A percentile compares a stretch with the other conserved stretches of the same genome.
phyloP scores from a whole-genome alignment of 2,113 vertebrate species.

The Silurus glanis region DNA sequence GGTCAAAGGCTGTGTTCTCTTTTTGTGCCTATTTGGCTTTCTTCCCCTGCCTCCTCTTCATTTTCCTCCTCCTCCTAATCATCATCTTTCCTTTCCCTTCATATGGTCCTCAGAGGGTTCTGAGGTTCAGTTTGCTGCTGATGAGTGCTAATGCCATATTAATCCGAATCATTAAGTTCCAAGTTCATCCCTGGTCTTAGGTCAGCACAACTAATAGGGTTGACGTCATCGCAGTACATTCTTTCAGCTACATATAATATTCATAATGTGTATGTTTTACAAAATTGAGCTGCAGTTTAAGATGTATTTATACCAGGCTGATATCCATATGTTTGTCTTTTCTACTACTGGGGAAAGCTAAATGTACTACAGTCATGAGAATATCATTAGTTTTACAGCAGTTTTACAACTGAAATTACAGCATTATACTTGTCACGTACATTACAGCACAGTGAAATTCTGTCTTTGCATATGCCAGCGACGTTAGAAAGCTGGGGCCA shows the following conservation, averaged over 20 bases:
- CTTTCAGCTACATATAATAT: too few species aligned
- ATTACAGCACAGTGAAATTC: too few species aligned
- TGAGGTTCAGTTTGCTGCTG: not conserved
- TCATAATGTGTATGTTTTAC: too few species aligned
- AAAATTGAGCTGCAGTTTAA: too few species aligned
- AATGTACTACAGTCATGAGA: not conserved
- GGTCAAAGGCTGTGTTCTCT: constrained; percentile 10
- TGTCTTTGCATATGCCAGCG: too few species aligned
- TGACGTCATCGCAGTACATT: not conserved
- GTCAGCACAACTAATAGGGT: not conserved
- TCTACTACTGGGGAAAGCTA: not conserved
- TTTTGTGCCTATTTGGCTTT: not conserved
- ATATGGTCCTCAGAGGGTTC: not conserved
- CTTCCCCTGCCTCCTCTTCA: not conserved
- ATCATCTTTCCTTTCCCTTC: not conserved
- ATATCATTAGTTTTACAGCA: not conserved
- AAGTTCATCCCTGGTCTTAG: not conserved
- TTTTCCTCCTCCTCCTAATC: not conserved
- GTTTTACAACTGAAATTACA: too few species aligned
- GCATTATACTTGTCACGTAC: too few species aligned
- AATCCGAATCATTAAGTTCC: not conserved
- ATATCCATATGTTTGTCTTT: not conserved
- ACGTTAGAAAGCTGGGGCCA: too few species aligned
- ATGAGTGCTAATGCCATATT: constrained; percentile 6
- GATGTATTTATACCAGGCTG: not conserved